Evolutionary conservation across 2,797 vertebrate genomes (phyloP).

Genomic region (Falco cherrug): DNA sequence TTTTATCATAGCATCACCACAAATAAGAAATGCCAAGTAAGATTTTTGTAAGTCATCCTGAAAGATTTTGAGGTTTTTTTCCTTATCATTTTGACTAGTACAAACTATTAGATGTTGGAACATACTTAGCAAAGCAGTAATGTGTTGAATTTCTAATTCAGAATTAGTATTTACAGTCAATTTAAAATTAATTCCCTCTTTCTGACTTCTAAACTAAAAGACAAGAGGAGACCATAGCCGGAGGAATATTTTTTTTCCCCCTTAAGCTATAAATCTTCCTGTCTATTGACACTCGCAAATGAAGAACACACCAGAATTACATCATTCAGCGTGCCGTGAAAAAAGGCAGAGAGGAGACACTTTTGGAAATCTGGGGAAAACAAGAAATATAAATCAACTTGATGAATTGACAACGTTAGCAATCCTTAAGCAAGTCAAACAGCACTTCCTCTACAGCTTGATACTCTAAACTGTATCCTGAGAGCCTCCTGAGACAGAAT

Average conservation of each 20-base stretch:
- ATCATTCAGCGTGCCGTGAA: background rate
- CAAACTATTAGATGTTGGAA: background rate
- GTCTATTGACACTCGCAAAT: background rate
- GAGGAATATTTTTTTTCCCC: background rate
- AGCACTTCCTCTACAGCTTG: background rate
- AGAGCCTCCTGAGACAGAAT: background rate
- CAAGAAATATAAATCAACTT: slow-evolving; percentile 26
- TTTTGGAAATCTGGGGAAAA: background rate
- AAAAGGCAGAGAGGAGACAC: background rate
- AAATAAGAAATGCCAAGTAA: background rate
- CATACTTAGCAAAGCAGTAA: background rate
- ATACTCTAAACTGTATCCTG: background rate
- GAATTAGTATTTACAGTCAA: background rate
- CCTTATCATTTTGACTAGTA: background rate
- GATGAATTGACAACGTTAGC: background rate
- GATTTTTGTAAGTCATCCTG: background rate
- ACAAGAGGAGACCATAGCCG: background rate
- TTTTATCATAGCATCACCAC: background rate
- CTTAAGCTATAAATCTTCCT: background rate
- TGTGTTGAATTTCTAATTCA: background rate
- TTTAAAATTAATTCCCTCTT: background rate
- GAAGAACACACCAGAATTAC: slow-evolving; percentile 1
- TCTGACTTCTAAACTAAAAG: background rate
- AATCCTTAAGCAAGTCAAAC: background rate
- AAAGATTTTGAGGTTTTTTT: background rate